phyloP scores from a whole-genome alignment of 2,113 vertebrate species.

The Polypterus senegalus region DNA sequence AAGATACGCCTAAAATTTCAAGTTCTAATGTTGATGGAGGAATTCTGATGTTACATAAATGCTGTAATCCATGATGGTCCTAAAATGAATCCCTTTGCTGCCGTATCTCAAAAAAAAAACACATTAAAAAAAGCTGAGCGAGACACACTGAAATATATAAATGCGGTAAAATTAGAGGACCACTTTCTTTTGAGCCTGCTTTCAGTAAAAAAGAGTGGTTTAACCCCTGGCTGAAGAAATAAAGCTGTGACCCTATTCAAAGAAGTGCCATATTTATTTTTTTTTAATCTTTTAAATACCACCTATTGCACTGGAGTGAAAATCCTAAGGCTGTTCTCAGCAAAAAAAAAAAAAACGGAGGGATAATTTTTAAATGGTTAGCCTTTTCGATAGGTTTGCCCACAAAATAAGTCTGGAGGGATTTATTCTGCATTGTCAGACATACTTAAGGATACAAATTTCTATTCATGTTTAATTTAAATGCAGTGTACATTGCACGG shows the following conservation, averaged over 20 bases:
- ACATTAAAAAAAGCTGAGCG: no score
- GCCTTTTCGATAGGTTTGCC: slow-evolving; percentile 33
- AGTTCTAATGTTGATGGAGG: no score
- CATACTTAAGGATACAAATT: slow-evolving; percentile 39
- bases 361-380: slow-evolving; percentile 25
- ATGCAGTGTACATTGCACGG: slow-evolving; percentile 43
- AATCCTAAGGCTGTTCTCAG: slow-evolving; percentile 23
- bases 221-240: no score
- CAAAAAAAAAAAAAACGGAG: slow-evolving; percentile 19
- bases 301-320: slow-evolving; percentile 19
- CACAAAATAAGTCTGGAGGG: slow-evolving; percentile 24
- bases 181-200: no score
- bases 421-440: slow-evolving; percentile 36
- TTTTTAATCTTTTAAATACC: slow-evolving; percentile 4
- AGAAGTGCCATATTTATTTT: not conserved
- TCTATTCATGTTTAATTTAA: slow-evolving; percentile 46
- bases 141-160: no score
- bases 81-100: no score
- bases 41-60: no score
- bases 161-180: no score
- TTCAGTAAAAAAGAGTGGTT: no score
- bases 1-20: no score
- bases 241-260: slow-evolving; percentile 2
- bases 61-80: no score
- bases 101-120: no score